Conservation (phyloP, 2,113 vertebrate species). For the Salvelinus namaycush region DNA sequence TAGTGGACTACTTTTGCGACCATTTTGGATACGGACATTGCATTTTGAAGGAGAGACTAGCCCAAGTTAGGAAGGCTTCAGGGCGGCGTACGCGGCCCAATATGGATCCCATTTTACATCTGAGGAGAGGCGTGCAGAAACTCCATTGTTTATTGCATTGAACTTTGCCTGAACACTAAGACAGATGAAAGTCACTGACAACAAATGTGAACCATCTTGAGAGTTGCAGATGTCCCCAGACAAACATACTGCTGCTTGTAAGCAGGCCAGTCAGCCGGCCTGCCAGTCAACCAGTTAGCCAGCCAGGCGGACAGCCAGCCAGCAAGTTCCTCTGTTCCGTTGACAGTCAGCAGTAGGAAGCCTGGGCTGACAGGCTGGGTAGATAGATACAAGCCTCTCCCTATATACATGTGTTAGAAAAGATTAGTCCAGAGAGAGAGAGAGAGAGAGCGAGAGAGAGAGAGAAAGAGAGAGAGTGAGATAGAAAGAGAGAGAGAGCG, state of each 20-base stretch:
- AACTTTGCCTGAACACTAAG: slow-evolving; percentile 15
- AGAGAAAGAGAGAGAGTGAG: not conserved
- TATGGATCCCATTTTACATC: too few relatives aligned
- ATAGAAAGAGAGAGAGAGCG: not conserved
- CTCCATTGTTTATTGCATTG: not conserved
- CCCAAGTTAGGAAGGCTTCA: too few relatives aligned
- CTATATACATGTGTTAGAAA: slow-evolving; percentile 63
- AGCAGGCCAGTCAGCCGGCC: not conserved
- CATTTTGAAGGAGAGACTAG: too few relatives aligned
- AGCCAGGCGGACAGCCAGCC: not conserved
- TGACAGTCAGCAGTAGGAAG: slow-evolving; percentile 19
- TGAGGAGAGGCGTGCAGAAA: not conserved
- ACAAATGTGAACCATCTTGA: slow-evolving; percentile 8
- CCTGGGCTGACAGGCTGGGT: slow-evolving; percentile 41
- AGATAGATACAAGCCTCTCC: slow-evolving; percentile 25
- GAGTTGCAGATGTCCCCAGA: slow-evolving; percentile 41
- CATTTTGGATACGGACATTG: too few relatives aligned
- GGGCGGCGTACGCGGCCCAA: too few relatives aligned
- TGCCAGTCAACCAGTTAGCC: not conserved
- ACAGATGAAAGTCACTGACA: slow-evolving; percentile 14
- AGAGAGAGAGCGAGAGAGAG: slow-evolving; percentile 31
- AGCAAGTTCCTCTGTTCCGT: slow-evolving; percentile 5
- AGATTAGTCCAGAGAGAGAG: slow-evolving; percentile 59
- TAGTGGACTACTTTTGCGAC: too few relatives aligned
- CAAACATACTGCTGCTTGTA: not conserved